Percentiles rank a stretch among this genome's conserved stretches.
Conservation (phyloP, 1,140 invertebrate genomes). For the Meloidogyne floridensis region DNA sequence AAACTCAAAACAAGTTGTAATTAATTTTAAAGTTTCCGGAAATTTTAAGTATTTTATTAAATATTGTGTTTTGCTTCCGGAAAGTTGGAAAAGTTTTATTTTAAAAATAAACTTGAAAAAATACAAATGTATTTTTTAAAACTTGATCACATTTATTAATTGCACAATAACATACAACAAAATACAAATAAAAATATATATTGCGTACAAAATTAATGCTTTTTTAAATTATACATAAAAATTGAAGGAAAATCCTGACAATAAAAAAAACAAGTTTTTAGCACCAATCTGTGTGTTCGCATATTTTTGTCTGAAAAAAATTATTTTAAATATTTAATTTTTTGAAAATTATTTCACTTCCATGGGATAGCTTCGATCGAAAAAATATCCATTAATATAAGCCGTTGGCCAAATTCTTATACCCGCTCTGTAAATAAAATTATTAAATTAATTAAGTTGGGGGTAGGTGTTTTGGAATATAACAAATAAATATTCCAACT, state of each 20-base stretch:
- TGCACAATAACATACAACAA: neutral
- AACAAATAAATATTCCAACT: no score
- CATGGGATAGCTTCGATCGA: conserved; percentile 52
- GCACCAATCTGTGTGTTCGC: conserved; percentile 48
- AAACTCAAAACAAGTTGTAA: neutral
- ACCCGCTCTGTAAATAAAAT: conserved; percentile 40
- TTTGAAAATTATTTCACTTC: conserved; percentile 18
- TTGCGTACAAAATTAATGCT: neutral
- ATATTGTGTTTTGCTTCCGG: no score
- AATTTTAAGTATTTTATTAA: neutral
- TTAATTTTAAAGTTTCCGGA: neutral
- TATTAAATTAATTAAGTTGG: neutral
- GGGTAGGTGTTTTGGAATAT: no score
- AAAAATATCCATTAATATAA: conserved; percentile 55
- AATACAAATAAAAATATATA: neutral
- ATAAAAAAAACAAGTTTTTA: conserved; percentile 29
- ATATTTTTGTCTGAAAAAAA: conserved; percentile 39
- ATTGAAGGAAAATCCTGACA: neutral
- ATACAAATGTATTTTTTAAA: neutral
- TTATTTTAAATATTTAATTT: neutral
- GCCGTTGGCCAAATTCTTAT: conserved; percentile 54
- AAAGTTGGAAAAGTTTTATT: no score
- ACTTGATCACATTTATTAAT: neutral
- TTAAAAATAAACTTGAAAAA: neutral
- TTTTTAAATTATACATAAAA: neutral